phyloP scores from a whole-genome alignment of 2,888 invertebrate species.

The Drosophila yooni region DNA sequence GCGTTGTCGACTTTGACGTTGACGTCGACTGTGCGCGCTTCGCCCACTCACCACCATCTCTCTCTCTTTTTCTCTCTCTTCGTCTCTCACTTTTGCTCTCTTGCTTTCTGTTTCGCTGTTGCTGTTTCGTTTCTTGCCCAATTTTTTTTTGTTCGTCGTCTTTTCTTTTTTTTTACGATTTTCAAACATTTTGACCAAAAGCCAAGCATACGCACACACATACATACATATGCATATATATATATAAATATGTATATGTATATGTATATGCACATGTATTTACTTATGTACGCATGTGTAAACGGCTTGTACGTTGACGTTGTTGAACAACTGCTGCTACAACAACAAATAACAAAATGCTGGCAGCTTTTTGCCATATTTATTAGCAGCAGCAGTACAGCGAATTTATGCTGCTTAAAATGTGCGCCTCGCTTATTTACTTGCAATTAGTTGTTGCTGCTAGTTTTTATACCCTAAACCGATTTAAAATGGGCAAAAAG shows the following conservation, averaged over 20 bases:
- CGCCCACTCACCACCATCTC: constrained; percentile 57
- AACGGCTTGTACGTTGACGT: constrained; percentile 58
- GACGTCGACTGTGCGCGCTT: constrained; percentile 23
- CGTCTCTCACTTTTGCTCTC: constrained; percentile 15
- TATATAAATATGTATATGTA: constrained; percentile 9
- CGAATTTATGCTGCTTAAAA: constrained; percentile 43
- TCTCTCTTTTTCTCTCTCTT: constrained; percentile 14
- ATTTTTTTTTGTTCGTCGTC: constrained; percentile 45
- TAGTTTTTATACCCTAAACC: constrained; percentile 6
- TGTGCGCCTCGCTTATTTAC: constrained; percentile 23
- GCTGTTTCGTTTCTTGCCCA: constrained; percentile 48
- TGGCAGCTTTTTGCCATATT: constrained; percentile 46
- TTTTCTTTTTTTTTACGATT: constrained; percentile 24
- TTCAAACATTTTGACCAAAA: constrained; percentile 47
- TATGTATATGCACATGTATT: constrained; percentile 4
- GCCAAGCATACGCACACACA: constrained; percentile 20
- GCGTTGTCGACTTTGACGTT: constrained; percentile 18
- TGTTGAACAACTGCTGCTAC: constrained; percentile 62
- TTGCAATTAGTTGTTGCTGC: constrained; percentile 39
- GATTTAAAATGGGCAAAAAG: neutral
- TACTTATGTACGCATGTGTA: constrained; percentile 48
- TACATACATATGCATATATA: neutral
- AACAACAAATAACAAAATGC: constrained; percentile 47
- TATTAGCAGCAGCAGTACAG: constrained; percentile 32
- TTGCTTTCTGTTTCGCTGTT: constrained; percentile 19